Conservation (phyloP, 2,888 invertebrate species). For the Smittia aterrima region DNA sequence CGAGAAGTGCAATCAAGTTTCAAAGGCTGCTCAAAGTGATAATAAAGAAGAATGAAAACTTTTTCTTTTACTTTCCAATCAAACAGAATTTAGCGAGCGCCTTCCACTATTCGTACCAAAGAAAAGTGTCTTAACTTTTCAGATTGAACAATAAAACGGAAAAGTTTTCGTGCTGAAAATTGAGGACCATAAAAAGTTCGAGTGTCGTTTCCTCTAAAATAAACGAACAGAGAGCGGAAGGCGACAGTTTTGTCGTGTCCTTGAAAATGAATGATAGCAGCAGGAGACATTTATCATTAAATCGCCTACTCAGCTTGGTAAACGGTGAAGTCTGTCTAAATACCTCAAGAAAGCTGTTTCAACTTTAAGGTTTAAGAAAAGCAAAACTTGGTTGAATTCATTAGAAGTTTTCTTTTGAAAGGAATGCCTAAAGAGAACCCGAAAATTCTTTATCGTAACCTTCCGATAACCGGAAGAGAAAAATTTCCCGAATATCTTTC, state of each 20-base stretch:
- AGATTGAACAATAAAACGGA: neutral
- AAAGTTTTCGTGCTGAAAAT: slow-evolving; percentile 1
- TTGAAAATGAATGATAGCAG: neutral
- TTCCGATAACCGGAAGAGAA: no score
- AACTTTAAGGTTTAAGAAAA: no score
- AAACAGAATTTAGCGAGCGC: neutral
- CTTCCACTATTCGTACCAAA: neutral
- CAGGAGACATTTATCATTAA: slow-evolving; percentile 1
- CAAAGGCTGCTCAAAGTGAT: neutral
- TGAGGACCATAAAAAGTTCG: neutral
- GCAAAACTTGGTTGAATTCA: no score
- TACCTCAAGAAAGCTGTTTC: no score
- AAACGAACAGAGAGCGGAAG: neutral
- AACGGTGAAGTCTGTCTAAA: no score
- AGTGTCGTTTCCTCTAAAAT: neutral
- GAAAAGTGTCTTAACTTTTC: neutral
- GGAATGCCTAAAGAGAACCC: no score
- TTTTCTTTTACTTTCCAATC: neutral
- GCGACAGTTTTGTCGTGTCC: neutral
- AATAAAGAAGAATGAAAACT: neutral
- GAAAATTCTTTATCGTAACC: no score
- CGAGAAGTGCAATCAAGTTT: slow-evolving; percentile 8
- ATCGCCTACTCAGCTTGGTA: neutral
- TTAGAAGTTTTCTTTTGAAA: no score
- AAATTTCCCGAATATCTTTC: no score